Conservation (phyloP, 2,888 invertebrate species). For the Cyaniris semiargus region DNA sequence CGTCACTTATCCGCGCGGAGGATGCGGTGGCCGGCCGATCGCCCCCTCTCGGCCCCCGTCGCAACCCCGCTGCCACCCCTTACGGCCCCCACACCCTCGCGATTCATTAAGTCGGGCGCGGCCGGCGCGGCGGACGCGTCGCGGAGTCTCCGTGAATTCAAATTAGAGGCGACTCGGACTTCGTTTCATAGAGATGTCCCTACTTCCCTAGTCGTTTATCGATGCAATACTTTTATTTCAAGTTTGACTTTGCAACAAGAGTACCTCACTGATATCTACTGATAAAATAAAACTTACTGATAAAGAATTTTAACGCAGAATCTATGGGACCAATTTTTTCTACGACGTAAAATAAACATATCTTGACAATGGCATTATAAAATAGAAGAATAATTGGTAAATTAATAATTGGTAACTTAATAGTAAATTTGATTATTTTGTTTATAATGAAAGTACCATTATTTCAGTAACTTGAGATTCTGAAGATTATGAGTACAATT, state of each 20-base stretch:
- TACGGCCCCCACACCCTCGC: slow-evolving; percentile 56
- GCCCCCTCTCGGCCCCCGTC: slow-evolving; percentile 49
- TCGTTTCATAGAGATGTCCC: slow-evolving; percentile 61
- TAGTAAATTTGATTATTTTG: too few relatives aligned
- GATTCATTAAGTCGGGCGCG: slow-evolving; percentile 80
- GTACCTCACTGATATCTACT: background rate
- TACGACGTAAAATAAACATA: too few relatives aligned
- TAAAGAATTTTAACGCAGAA: too few relatives aligned
- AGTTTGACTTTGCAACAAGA: slow-evolving; percentile 9
- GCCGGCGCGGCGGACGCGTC: slow-evolving; percentile 78
- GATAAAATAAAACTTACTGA: background rate
- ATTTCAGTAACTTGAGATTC: too few relatives aligned
- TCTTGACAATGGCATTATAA: too few relatives aligned
- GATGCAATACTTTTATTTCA: slow-evolving; percentile 41
- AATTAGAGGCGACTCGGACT: slow-evolving; percentile 79
- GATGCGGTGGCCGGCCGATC: slow-evolving; percentile 79
- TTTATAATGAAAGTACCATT: too few relatives aligned
- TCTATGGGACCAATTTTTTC: too few relatives aligned
- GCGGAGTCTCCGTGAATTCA: slow-evolving; percentile 81
- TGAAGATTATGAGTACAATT: too few relatives aligned
- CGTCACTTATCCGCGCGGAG: slow-evolving; percentile 80
- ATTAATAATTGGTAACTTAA: too few relatives aligned
- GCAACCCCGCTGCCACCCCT: slow-evolving; percentile 47
- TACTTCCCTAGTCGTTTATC: slow-evolving; percentile 41
- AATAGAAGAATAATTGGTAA: too few relatives aligned